Conservation (phyloP, 1,140 invertebrate genomes). For the Amyelois transitella region DNA sequence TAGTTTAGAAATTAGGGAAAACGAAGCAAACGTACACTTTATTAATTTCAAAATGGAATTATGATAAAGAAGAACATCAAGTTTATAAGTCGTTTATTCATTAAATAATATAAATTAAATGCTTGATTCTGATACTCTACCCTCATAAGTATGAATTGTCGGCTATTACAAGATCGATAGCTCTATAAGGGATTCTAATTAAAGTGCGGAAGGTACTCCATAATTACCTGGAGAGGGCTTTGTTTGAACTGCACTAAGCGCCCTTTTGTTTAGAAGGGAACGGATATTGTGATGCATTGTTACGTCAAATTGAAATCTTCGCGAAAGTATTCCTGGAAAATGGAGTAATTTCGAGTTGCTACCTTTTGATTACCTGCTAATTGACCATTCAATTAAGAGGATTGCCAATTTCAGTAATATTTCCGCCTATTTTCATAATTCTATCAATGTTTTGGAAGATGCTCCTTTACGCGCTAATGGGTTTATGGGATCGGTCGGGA, state of each 20-base stretch:
- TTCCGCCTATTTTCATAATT: too few relatives aligned
- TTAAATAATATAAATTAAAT: background rate
- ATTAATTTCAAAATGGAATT: too few relatives aligned
- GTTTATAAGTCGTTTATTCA: too few relatives aligned
- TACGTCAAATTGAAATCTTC: background rate
- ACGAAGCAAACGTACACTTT: too few relatives aligned
- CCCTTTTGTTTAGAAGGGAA: background rate
- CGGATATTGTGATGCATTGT: background rate
- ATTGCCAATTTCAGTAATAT: too few relatives aligned
- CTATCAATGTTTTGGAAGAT: too few relatives aligned
- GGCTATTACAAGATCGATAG: background rate
- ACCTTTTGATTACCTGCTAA: too few relatives aligned
- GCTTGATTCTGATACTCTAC: background rate
- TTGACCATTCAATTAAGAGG: too few relatives aligned
- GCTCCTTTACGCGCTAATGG: too few relatives aligned
- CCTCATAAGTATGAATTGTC: background rate
- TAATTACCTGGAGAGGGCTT: background rate
- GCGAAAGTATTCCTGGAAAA: background rate
- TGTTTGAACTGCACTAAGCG: background rate
- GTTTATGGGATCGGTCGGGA: too few relatives aligned
- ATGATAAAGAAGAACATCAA: too few relatives aligned
- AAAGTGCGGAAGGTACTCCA: background rate
- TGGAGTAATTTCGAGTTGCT: background rate
- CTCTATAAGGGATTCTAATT: background rate
- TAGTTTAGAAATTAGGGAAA: too few relatives aligned